These are phyloP conservation scores for Volucella inanis DNA, from an alignment of 2,888 invertebrate species.

Conservation along the genomic window DNA sequence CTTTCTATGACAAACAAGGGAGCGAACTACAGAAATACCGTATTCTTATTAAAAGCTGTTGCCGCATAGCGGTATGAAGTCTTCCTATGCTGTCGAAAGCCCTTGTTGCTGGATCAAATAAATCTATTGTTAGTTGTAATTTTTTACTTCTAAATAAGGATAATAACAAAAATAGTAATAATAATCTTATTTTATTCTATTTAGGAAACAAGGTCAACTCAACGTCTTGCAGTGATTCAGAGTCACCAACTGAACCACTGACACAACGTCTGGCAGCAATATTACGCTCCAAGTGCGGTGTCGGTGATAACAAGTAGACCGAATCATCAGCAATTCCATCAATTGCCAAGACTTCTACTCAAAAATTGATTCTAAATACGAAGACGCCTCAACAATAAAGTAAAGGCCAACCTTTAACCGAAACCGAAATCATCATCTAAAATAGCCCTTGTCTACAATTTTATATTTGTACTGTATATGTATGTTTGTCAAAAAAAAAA, in stretches of 20 bases:
- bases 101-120: too few species aligned
- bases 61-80: too few species aligned
- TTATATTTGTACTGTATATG: not conserved
- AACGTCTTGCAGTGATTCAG: slow-evolving; percentile 83
- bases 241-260: slow-evolving; percentile 82
- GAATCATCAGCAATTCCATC: not conserved
- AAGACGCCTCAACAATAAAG: slow-evolving; percentile 38
- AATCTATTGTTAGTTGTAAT: too few species aligned
- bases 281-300: slow-evolving; percentile 82
- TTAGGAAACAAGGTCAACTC: slow-evolving; percentile 82
- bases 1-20: too few species aligned
- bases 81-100: too few species aligned
- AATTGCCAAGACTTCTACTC: slow-evolving; percentile 20
- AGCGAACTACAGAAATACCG: too few species aligned
- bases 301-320: slow-evolving; percentile 66
- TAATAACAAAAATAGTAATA: too few species aligned
- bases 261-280: slow-evolving; percentile 83
- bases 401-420: slow-evolving; percentile 55
- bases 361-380: slow-evolving; percentile 9
- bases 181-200: not conserved
- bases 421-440: not conserved
- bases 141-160: too few species aligned
- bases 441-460: slow-evolving; percentile 18
- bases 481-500: slow-evolving; percentile 12
- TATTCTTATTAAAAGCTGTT: too few species aligned